These are phyloP conservation scores for Aphidius colemani DNA, from an alignment of 2,888 invertebrate genomes.

Conservation along the genomic window DNA sequence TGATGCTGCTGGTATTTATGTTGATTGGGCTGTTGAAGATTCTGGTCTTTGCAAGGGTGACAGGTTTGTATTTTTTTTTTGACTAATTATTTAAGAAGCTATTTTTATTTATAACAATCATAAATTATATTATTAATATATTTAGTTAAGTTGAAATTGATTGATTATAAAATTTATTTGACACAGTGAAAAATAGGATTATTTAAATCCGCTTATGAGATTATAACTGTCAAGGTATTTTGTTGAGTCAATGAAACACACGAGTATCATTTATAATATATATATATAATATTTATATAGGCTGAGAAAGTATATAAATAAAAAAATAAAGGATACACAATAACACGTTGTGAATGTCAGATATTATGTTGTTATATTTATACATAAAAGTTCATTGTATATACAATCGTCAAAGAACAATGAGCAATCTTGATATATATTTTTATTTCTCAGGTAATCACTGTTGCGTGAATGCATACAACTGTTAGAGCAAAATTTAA, in stretches of 20 bases:
- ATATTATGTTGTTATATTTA: background rate
- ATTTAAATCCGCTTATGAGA: too few species aligned
- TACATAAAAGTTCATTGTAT: slow-evolving; percentile 1
- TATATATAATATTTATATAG: too few species aligned
- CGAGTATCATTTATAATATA: too few species aligned
- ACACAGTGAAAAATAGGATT: too few species aligned
- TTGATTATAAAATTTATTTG: background rate
- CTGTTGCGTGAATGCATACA: slow-evolving; percentile 46
- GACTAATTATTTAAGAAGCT: background rate
- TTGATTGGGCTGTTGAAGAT: slow-evolving; percentile 84
- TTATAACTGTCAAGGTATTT: too few species aligned
- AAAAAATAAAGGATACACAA: too few species aligned
- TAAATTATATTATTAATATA: too few species aligned
- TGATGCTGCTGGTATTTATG: slow-evolving; percentile 69
- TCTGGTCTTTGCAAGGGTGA: slow-evolving; percentile 77
- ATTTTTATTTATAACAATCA: too few species aligned
- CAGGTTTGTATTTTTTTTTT: slow-evolving; percentile 60
- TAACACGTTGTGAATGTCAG: too few species aligned
- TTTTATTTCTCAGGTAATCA: slow-evolving; percentile 50
- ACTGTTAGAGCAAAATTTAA: too few species aligned
- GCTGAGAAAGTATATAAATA: too few species aligned
- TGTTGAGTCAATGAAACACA: too few species aligned
- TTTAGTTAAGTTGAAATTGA: background rate
- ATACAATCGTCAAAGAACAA: slow-evolving; percentile 49
- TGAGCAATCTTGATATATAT: slow-evolving; percentile 47